Evolutionary conservation across 2,113 vertebrate genomes (phyloP).

Genomic region (Stigmatopora nigra): DNA sequence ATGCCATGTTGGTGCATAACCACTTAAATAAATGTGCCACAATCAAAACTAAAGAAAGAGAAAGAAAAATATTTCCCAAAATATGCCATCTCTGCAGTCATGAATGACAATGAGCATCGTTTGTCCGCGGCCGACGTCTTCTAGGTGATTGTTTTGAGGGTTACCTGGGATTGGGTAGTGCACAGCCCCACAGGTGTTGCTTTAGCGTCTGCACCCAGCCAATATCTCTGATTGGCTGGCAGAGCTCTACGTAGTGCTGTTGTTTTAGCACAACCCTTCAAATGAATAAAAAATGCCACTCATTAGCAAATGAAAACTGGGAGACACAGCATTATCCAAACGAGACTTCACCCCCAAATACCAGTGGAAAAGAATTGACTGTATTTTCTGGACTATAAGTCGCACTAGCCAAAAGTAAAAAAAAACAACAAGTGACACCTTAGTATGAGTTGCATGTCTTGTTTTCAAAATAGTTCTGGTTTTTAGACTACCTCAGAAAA

Average conservation of each 20-base stretch:
- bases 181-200: conserved; percentile 78
- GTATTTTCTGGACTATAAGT: background rate
- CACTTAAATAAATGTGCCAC: conserved; percentile 39
- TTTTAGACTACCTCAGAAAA: background rate
- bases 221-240: conserved; percentile 76
- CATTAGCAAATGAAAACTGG: conserved; percentile 62
- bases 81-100: conserved; percentile 36
- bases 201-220: conserved; percentile 79
- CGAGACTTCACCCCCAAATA: conserved; percentile 26
- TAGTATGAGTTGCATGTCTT: no score
- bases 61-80: conserved; percentile 15
- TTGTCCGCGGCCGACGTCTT: conserved; percentile 38
- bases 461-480: no score
- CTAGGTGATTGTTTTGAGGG: conserved; percentile 17
- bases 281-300: conserved; percentile 72
- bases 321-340: conserved; percentile 54
- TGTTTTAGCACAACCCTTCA: conserved; percentile 78
- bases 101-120: conserved; percentile 51
- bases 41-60: conserved; percentile 33
- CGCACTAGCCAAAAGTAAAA: no score
- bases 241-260: conserved; percentile 79
- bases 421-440: no score
- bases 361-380: conserved; percentile 19
- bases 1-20: conserved; percentile 19
- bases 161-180: conserved; percentile 75